Evolutionary conservation across 2,888 invertebrate species (phyloP), one percentile per base, ranked within the genome.

Genomic region (Ceraclea dissimilis): DNA sequence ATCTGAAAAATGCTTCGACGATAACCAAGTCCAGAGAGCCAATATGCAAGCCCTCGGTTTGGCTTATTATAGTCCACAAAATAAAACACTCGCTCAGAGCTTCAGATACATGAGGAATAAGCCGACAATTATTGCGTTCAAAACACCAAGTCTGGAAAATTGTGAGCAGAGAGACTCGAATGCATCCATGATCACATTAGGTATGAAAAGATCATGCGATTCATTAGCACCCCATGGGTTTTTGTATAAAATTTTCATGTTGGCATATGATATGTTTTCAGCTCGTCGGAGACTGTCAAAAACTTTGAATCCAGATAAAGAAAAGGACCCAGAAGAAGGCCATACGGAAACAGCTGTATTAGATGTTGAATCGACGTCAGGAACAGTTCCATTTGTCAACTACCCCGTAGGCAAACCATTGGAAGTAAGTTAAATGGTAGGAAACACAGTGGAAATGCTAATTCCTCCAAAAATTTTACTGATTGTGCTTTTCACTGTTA

Each of bases 91-190:
- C 59, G 90, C 90, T 0, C 89, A 90, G 67, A 89, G 90, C 68
- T 92, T 92, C 72, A 80, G 91, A n/a, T 93, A 92, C 68, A 90
- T 93, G 90, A 73, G 93, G 47, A 86, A 85, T 63, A 93, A 93
- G 65, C 93, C 93, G 0, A 89, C 90, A 0, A 90, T 93, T 62
- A 90, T 93, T 50, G 89, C 90, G 0, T 90, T 91, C 68, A 88
- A 90, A 70, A 88, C 91, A 1, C 92, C 92, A 1, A 87, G 86
- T 69, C 70, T 86, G 54, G 89, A 90, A 62, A 82, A 83, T 64
- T 82, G 80, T 64, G 85, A 88, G 60, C 69, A 78, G 17, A 70
- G 79, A 16, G 70, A 77, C 33, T 79, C 79, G 1, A 77, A 79
- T 46, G 79, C 79, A 48, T 79, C 82, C 50, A 77, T 83, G 63